Evolutionary conservation across 2,113 vertebrate genomes (phyloP), one percentile per base, ranked within the genome.

Genomic region (Anoplopoma fimbria): DNA sequence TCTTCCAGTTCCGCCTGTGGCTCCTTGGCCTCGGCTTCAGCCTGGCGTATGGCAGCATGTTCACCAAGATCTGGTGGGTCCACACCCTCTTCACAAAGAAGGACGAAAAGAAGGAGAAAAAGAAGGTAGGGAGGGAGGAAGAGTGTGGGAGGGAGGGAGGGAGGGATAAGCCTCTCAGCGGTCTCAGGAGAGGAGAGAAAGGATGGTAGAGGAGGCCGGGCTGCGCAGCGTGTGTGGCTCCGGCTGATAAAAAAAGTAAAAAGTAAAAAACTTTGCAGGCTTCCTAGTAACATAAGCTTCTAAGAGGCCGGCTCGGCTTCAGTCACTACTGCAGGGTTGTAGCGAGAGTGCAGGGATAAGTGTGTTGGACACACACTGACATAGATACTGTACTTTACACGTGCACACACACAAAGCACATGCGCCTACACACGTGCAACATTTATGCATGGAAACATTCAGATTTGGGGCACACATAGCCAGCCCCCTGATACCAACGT

Each of bases 41-140:
- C 87, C 88, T 99, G 89, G 98, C 97, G 0, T 99, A 99, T 0
- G 97, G 98, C 92, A 98, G 97, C 92, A 99, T 99, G 98, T 99
- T 99, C 93, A 99, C 98, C 64, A 99, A 99, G 95, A 98, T 99
- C 94, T 99, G 98, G 98, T 99, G 98, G 98, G 97, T 99, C 49
- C 98, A 99, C 91, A 98, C 97, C 0, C 96, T 98, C 72, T 99
- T 98, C 94, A 98, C 97, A 12, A 99, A 99, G 94, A 99, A 99
- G 91, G 98, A 98, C 0, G 98, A 99, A 68, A 98, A 98, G 93
- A 98, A 98, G 87, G 97, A 98, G 90, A 96, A 96, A 89, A 95
- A 97, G 86, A 97, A 98, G 96, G 97, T 98, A 92, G 89, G 82
- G 31, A 62, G 61, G 92, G 96, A 96, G 84, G 95, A 95, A 96